Evolutionary conservation across 2,113 vertebrate genomes (phyloP).

Genomic region (Gallinago undulata): DNA sequence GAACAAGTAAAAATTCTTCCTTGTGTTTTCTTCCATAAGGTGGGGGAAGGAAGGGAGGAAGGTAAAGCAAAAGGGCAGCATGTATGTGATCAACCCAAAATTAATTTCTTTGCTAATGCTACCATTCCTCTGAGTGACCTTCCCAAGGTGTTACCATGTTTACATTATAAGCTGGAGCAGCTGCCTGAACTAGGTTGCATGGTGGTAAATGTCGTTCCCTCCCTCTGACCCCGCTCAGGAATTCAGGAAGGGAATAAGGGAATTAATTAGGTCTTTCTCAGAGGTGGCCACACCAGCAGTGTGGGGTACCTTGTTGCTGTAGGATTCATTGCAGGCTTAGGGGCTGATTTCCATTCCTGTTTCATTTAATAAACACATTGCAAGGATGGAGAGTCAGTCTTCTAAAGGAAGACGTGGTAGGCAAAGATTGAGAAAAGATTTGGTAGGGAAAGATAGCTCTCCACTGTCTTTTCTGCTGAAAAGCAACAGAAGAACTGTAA

Average conservation of each 20-base stretch:
- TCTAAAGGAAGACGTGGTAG: not conserved
- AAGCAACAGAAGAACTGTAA: not conserved
- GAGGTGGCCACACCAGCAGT: not conserved
- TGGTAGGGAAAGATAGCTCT: not conserved
- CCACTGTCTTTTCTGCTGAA: not conserved
- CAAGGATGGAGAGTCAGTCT: not conserved
- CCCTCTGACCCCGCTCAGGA: not conserved
- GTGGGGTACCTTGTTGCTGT: not conserved
- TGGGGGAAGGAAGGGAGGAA: not conserved
- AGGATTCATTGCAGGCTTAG: not conserved
- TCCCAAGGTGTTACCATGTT: slow-evolving; percentile 38
- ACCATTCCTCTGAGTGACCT: slow-evolving; percentile 13
- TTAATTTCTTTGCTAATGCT: slow-evolving; percentile 32
- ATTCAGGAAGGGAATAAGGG: slow-evolving; percentile 12
- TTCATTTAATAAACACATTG: not conserved
- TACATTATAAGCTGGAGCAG: slow-evolving; percentile 17
- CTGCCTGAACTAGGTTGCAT: not conserved
- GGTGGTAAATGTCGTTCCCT: not conserved
- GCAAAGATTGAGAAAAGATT: not conserved
- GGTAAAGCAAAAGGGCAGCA: not conserved
- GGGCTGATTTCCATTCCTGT: not conserved
- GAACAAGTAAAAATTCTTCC: not conserved
- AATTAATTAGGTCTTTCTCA: not conserved
- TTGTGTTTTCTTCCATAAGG: not conserved
- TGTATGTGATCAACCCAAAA: not conserved